Evolutionary conservation across 2,888 invertebrate species (phyloP).

Genomic region (Bellardia pandia): DNA sequence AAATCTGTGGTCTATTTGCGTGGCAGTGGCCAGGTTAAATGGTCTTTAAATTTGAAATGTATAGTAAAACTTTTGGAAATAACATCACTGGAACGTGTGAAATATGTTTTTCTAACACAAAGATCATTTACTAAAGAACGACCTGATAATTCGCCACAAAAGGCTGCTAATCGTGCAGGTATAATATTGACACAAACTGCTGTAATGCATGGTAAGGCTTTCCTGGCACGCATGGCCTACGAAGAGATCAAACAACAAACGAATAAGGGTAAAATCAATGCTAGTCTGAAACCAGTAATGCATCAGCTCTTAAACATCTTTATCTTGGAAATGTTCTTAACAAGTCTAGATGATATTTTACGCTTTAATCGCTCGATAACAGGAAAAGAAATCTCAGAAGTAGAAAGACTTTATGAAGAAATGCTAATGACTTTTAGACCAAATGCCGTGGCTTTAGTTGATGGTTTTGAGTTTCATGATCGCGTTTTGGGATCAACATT

Average conservation of each 20-base stretch:
- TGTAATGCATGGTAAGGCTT: constrained; percentile 85
- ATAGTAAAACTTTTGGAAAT: constrained; percentile 84
- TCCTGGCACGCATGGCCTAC: constrained; percentile 76
- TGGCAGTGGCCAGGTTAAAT: constrained; percentile 71
- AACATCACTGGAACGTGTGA: constrained; percentile 86
- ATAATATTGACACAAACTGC: constrained; percentile 92
- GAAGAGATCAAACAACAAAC: constrained; percentile 63
- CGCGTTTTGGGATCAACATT: constrained; percentile 90
- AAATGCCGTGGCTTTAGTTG: constrained; percentile 95
- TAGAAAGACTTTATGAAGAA: constrained; percentile 89
- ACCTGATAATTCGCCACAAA: constrained; percentile 92
- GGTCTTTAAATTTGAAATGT: constrained; percentile 75
- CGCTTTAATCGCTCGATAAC: constrained; percentile 75
- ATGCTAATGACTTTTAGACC: constrained; percentile 90
- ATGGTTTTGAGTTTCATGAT: constrained; percentile 94
- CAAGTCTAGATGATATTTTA: constrained; percentile 77
- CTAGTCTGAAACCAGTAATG: constrained; percentile 60
- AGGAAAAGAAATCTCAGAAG: constrained; percentile 77
- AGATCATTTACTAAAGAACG: constrained; percentile 79
- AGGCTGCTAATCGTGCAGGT: constrained; percentile 93
- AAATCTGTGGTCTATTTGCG: constrained; percentile 89
- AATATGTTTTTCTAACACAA: constrained; percentile 87
- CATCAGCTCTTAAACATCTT: constrained; percentile 76
- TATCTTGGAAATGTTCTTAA: constrained; percentile 77
- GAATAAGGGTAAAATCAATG: constrained; percentile 43